Base-by-base conservation (phyloP, 2,797 vertebrate species). In the Myotis myotis region DNA sequence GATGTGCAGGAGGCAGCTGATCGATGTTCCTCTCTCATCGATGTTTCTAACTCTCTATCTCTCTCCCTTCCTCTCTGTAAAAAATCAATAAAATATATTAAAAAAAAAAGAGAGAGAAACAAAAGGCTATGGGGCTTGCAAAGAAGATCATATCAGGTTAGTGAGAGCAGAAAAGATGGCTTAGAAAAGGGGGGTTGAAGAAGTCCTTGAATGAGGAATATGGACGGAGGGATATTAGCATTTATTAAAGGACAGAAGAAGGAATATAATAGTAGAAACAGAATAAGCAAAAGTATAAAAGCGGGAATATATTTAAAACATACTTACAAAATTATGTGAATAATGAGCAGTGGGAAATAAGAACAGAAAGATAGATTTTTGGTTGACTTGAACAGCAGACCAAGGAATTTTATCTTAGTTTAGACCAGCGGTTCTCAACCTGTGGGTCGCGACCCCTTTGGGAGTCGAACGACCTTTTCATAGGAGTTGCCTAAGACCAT, bases 71-170 rank as follows among this genome's bases (percentile, higher is more conserved):
- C n/a, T n/a, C n/a, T n/a, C n/a, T n/a, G n/a, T n/a, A n/a, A n/a
- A n/a, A n/a, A n/a, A n/a, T n/a, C n/a, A n/a, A n/a, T n/a, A n/a
- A n/a, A n/a, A n/a, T n/a, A n/a, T n/a, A n/a, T n/a, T n/a, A n/a
- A n/a, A n/a, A n/a, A n/a, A n/a, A n/a, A n/a, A 79, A 85, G 57
- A 94, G 47, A 60, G n/a, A 89, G 41, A 93, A 83, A 20, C 53
- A 83, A 74, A 91, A 33, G 89, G 41, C 15, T 33, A 0, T 57
- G 76, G 57, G 17, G 1, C 78, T 94, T 91, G 60, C 28, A 20
- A 82, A 93, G 68, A 55, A 33, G 49, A 47, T 93, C 11, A 5
- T 47, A 6, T 55, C 72, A 88, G n/a, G 62, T 55, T 36, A 84
- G 38, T 55, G 72, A 78, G 10, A 68, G 38, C 41, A 81, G 72